These are phyloP conservation scores for Microhierax caerulescens DNA, from an alignment of 2,797 vertebrate species.

Conservation along the genomic window DNA sequence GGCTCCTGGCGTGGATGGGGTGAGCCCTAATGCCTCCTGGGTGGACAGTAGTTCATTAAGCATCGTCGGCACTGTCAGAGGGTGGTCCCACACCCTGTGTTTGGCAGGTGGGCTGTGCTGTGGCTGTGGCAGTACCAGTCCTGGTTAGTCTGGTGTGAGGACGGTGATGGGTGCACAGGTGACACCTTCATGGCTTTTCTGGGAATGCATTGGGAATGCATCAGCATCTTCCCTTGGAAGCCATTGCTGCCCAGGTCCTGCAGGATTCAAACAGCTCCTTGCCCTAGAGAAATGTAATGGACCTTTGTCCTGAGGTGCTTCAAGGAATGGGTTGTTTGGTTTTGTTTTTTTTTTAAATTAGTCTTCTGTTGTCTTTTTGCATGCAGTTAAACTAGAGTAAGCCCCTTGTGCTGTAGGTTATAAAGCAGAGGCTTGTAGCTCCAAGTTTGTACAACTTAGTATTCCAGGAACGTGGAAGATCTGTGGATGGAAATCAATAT, in stretches of 20 bases:
- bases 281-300: neutral
- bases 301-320: neutral
- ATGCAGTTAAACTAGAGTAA: neutral
- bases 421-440: neutral
- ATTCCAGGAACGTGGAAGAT: neutral
- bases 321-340: no score
- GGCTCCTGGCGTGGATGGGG: fast-evolving
- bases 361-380: neutral
- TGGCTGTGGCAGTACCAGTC: fast-evolving
- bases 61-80: fast-evolving
- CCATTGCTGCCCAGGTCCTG: fast-evolving
- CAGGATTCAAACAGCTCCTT: neutral
- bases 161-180: neutral
- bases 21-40: fast-evolving
- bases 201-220: neutral
- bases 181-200: neutral
- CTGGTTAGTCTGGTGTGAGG: neutral
- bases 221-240: neutral
- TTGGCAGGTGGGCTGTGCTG: neutral
- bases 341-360: fast-evolving
- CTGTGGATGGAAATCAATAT: neutral
- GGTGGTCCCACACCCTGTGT: neutral
- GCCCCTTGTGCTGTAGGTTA: neutral
- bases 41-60: neutral
- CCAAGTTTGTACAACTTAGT: neutral